phyloP scores from a whole-genome alignment of 2,113 vertebrate species.

The Glaucomys volans region DNA sequence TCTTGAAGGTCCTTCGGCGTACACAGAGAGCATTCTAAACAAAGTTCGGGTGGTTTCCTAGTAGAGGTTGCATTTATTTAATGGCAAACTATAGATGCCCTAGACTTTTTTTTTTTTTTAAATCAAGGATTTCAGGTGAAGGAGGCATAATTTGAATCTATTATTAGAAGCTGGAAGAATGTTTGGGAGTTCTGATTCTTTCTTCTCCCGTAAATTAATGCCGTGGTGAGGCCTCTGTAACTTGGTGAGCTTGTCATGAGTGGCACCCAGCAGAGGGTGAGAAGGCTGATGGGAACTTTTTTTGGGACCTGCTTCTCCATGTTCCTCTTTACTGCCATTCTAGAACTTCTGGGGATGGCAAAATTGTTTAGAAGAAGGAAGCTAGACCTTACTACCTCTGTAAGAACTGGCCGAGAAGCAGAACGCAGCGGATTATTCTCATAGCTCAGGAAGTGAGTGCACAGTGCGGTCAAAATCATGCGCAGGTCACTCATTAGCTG shows the following conservation, averaged over 20 bases:
- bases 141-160: background rate
- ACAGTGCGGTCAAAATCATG: background rate
- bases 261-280: background rate
- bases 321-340: background rate
- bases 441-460: rapidly evolving
- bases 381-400: background rate
- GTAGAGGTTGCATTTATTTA: background rate
- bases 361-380: background rate
- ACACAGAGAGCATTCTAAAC: background rate
- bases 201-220: background rate
- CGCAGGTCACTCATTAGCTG: background rate
- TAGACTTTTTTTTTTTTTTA: background rate
- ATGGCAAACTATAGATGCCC: background rate
- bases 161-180: background rate
- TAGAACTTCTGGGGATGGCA: background rate
- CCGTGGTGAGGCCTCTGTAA: background rate
- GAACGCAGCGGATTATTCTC: background rate
- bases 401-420: background rate
- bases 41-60: background rate
- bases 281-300: background rate
- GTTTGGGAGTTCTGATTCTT: background rate
- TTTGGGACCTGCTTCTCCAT: background rate
- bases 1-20: constrained; percentile 27
- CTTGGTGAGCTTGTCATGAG: background rate
- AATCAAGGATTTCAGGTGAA: constrained; percentile 14